Base-by-base conservation (phyloP, 2,888 invertebrate genomes). In the Diaperis boleti region DNA sequence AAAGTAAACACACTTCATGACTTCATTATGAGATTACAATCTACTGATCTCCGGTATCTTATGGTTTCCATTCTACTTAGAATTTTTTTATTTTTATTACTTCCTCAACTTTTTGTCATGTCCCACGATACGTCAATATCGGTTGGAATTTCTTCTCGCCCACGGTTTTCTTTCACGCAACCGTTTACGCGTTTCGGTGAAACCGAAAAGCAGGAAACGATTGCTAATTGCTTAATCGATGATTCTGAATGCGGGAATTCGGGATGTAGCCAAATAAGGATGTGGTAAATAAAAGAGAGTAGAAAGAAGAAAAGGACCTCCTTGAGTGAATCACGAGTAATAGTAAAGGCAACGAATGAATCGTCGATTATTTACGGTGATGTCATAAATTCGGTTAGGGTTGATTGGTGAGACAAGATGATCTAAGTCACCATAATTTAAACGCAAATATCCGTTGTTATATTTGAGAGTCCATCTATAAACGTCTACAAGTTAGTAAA, bases 401-500 rank as follows among this genome's bases (percentile, higher is more conserved):
- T 65, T 68, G 74, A 71, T 73, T 71, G 67, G 65, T 61, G 56
- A 64, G 70, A 71, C 70, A 69, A 67, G 54, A 42, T 65, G 61
- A 69, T 65, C 61, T 64, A 65, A 64, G 60, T 62, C 62, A 49
- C 47, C 59, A 60, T 66, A 68, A 66, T 72, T 72, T 68, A 69
- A 67, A 65, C 64, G 62, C 65, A 52, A 49, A 52, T 55, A 59
- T 42, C 41, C 15, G 49, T 68, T 69, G 69, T 39, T 66, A 44
- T 66, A 65, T 63, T 41, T 62, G 64, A 31, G 65, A 64, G 64
- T 59, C 59, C 64, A 70, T 71, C 69, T 69, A 74, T 74, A 74
- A 74, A 74, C 69, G 72, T 73, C 72, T 67, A 62, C 71, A 69
- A 67, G 66, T 71, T 67, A 70, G 68, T 72, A 71, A 72, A 69